phyloP scores from a whole-genome alignment of 1,140 invertebrate species.

The Scaptomyza pallida region DNA sequence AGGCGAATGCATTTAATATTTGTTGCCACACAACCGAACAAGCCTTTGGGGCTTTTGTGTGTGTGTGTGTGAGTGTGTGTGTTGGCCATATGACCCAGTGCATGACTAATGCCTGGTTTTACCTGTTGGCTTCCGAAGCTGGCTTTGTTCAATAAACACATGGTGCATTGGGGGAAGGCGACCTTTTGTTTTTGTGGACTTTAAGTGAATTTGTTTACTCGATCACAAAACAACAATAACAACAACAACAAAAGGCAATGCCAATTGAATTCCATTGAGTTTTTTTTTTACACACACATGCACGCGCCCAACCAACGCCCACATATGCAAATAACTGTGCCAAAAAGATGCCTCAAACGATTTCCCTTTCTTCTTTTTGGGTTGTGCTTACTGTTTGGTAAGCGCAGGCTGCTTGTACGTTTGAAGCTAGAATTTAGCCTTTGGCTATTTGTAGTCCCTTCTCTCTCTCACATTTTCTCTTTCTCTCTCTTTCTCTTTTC shows the following conservation, averaged over 20 bases:
- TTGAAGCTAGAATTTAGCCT: conserved; percentile 50
- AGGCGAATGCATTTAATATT: conserved; percentile 49
- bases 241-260: conserved; percentile 40
- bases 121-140: conserved; percentile 35
- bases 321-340: conserved; percentile 70
- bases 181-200: conserved; percentile 68
- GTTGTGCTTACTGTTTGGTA: conserved; percentile 12
- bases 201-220: conserved; percentile 74
- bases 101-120: conserved; percentile 52
- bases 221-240: conserved; percentile 49
- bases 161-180: conserved; percentile 24
- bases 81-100: conserved; percentile 6
- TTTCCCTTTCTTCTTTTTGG: neutral
- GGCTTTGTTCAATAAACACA: conserved; percentile 33
- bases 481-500: neutral
- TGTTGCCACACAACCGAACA: conserved; percentile 14
- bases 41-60: too few species aligned
- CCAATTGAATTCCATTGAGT: conserved; percentile 76
- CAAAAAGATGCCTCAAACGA: conserved; percentile 39
- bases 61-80: too few species aligned
- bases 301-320: conserved; percentile 40
- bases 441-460: conserved; percentile 75
- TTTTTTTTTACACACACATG: conserved; percentile 28
- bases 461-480: too few species aligned
- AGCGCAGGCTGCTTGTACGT: neutral